phyloP scores from a whole-genome alignment of 2,113 vertebrate genomes.

The Elachura formosa region DNA sequence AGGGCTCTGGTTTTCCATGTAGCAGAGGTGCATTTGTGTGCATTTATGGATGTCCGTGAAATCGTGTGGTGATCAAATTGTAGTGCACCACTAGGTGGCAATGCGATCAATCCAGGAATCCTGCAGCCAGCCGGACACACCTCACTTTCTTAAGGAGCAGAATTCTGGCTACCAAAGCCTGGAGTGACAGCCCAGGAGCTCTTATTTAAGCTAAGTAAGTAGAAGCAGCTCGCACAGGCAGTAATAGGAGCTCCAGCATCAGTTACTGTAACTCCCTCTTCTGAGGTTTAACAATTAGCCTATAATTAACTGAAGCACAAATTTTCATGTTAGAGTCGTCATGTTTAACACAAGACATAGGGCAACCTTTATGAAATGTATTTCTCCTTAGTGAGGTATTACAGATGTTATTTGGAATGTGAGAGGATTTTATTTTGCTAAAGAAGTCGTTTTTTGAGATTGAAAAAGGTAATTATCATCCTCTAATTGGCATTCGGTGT shows the following conservation, averaged over 20 bases:
- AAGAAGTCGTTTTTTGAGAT: background rate
- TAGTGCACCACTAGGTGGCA: constrained; percentile 14
- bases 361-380: background rate
- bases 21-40: background rate
- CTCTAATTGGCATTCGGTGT: background rate
- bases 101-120: background rate
- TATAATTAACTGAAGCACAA: background rate
- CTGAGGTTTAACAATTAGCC: background rate
- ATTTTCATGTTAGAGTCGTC: background rate
- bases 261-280: background rate
- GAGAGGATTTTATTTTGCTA: background rate
- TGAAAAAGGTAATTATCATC: background rate
- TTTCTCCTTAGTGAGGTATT: background rate
- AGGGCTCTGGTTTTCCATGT: background rate
- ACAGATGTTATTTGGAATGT: background rate
- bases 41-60: accelerated
- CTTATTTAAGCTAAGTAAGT: background rate
- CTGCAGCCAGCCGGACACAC: accelerated
- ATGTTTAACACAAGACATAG: background rate
- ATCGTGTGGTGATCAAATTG: background rate
- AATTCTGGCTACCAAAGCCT: background rate
- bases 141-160: accelerated
- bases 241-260: background rate
- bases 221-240: background rate
- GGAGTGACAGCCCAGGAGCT: background rate